A percentile compares a stretch with the other conserved stretches of the same genome.
Conservation (phyloP, 2,797 vertebrate species). For the Falco rusticolus region DNA sequence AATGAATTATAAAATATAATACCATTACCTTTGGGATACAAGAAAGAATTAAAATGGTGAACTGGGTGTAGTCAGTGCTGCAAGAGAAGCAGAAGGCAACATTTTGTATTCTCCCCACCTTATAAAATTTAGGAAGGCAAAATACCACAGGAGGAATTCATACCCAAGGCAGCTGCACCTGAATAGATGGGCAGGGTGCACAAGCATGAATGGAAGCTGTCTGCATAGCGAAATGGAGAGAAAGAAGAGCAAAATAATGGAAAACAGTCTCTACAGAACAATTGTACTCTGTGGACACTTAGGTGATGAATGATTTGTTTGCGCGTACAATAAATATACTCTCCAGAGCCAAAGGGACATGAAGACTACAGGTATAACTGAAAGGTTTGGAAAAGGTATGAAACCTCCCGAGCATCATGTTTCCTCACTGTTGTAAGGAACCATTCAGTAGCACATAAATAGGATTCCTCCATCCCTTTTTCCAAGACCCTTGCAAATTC, state of each 20-base stretch:
- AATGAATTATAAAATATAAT: background rate
- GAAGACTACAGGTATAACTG: background rate
- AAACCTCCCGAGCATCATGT: background rate
- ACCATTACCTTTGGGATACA: background rate
- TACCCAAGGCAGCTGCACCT: background rate
- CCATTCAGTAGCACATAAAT: background rate
- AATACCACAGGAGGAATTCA: background rate
- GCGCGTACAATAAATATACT: background rate
- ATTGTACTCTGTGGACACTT: background rate
- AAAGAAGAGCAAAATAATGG: background rate
- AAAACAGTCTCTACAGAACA: background rate
- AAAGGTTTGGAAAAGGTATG: conserved; percentile 30
- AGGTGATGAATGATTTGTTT: conserved; percentile 1
- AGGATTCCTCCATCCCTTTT: background rate
- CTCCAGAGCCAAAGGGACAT: background rate
- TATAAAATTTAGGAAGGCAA: background rate
- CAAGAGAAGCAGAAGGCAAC: background rate
- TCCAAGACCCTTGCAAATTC: background rate
- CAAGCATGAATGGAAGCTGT: background rate
- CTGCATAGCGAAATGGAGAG: background rate
- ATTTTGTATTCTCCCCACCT: background rate
- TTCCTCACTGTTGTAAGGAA: background rate
- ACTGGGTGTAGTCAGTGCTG: background rate
- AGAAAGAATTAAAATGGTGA: background rate
- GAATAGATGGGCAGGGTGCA: background rate